phyloP scores from a whole-genome alignment of 1,140 invertebrate species.

The Musca domestica region DNA sequence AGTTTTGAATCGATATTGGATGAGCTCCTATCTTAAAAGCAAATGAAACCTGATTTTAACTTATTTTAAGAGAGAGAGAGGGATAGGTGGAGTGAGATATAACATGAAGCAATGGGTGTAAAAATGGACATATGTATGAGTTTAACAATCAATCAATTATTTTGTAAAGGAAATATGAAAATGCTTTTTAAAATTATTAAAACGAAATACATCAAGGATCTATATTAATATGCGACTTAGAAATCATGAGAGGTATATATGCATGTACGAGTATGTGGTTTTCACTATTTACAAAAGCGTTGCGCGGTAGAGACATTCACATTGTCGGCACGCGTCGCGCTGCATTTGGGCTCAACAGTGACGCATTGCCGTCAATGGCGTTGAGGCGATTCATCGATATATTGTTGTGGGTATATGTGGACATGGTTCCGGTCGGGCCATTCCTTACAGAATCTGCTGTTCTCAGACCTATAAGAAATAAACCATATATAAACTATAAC shows the following conservation, averaged over 20 bases:
- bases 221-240: not conserved
- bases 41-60: too few relatives aligned
- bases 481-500: not conserved
- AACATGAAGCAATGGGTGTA: too few relatives aligned
- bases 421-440: slow-evolving; percentile 27
- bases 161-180: not conserved
- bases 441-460: slow-evolving; percentile 23
- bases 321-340: slow-evolving; percentile 2
- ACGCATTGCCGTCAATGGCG: slow-evolving; percentile 23
- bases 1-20: too few relatives aligned
- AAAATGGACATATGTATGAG: too few relatives aligned
- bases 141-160: too few relatives aligned
- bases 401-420: slow-evolving; percentile 31
- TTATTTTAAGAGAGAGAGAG: too few relatives aligned
- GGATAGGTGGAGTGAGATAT: too few relatives aligned
- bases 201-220: not conserved
- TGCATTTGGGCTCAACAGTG: slow-evolving; percentile 27
- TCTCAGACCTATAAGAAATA: slow-evolving; percentile 23
- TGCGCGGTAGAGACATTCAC: not conserved
- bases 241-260: too few relatives aligned
- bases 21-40: too few relatives aligned
- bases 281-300: slow-evolving; percentile 2
- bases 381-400: slow-evolving; percentile 31
- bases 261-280: too few relatives aligned
- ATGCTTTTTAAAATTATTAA: not conserved